Evolutionary conservation across 2,113 vertebrate genomes (phyloP), one percentile per base, ranked within the genome.

Genomic region (Megaleporinus macrocephalus): DNA sequence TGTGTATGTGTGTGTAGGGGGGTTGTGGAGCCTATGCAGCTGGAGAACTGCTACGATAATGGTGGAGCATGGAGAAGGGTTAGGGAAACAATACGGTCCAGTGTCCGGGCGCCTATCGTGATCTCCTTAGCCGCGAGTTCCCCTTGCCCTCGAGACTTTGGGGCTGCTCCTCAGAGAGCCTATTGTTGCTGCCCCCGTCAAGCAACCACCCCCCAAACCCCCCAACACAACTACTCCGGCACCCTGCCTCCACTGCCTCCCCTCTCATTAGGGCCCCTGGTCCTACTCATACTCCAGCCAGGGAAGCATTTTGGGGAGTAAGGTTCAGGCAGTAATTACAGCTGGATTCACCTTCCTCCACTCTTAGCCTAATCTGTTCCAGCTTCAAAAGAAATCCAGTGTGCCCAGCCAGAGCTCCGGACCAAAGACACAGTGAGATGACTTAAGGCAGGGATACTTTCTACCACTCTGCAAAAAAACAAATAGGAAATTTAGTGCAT

Each of bases 241-340:
- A 24, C 63, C 73, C 66, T 26, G 26, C 75, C 66, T 44, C 27
- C 36, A 41, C 65, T 29, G 22, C 22, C 79, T 51, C 55, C 63
- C 33, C 36, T 70, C 65, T 84, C 44, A 59, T 79, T 79, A 86
- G 59, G 79, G 73, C 49, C 27, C 41, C 73, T 74, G 68, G 59
- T 30, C 68, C 41, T 62, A 71, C 61, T 27, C 63, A 81, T 41
- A 83, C 47, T 47, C 22, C 59, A 76, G 78, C 68, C 29, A 63
- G 75, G 59, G 69, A 85, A 70, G 55, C 70, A 85, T 76, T 76
- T 72, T 13, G 49, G 71, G 73, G 73, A 78, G 69, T 85, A 83
- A 86, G 83, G 90, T 89, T 91, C 90, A 89, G 73, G 87, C 77
- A 78, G 87, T 89, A 87, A 91, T 91, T 90, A 88, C 77, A 82